A percentile compares a stretch with the other conserved stretches of the same genome.
Conservation (phyloP, 35 echinoderm and acorn worm species). For the Anneissia japonica region DNA sequence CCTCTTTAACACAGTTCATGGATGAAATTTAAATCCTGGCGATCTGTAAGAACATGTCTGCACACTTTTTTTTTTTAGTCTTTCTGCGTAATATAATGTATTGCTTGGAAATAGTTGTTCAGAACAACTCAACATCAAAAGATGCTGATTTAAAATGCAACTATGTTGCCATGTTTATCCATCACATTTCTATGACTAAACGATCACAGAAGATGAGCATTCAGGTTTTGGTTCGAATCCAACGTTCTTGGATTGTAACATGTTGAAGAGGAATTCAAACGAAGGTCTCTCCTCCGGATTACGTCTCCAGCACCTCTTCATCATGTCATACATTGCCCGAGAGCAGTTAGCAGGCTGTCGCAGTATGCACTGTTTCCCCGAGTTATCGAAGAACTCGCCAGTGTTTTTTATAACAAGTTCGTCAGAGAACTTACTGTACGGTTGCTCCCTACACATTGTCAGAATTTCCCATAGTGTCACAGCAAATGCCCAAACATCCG, state of each 20-base stretch:
- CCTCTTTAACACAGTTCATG: no score
- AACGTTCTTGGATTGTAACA: conserved; percentile 80
- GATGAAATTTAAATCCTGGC: no score
- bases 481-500: conserved; percentile 94
- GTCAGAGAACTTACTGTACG: conserved; percentile 64
- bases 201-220: not conserved
- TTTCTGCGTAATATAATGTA: no score
- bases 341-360: conserved; percentile 66
- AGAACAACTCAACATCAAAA: no score
- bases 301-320: conserved; percentile 74
- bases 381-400: conserved; percentile 84
- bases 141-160: no score
- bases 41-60: no score
- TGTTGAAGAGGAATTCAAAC: conserved; percentile 78
- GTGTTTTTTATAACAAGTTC: conserved; percentile 94
- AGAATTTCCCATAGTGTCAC: conserved; percentile 97
- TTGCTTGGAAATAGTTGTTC: no score
- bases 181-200: not conserved
- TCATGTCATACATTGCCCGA: conserved; percentile 81
- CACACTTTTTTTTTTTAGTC: no score
- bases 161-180: no score
- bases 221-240: conserved; percentile 64
- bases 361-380: conserved; percentile 52
- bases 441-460: conserved; percentile 76
- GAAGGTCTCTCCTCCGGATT: conserved; percentile 55